These are phyloP conservation scores for Anticlea derivata DNA, from an alignment of 2,888 invertebrate species.

Conservation along the genomic window DNA sequence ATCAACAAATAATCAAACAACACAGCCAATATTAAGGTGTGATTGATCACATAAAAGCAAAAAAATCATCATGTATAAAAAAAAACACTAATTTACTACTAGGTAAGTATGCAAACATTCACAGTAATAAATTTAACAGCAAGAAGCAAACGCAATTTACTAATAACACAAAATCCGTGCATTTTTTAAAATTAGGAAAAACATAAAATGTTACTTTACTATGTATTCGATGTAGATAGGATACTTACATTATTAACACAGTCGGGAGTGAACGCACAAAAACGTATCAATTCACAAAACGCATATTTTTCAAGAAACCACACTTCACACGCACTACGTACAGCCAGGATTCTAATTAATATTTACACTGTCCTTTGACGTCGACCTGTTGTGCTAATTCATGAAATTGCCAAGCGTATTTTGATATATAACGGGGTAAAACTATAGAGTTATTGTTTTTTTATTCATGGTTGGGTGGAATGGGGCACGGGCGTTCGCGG, in stretches of 20 bases:
- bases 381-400: not conserved
- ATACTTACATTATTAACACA: conserved; percentile 1
- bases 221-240: too few species aligned
- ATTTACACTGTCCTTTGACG: not conserved
- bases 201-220: too few species aligned
- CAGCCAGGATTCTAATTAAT: not conserved
- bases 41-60: too few species aligned
- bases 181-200: too few species aligned
- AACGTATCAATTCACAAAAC: not conserved
- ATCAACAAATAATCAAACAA: too few species aligned
- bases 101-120: too few species aligned
- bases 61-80: too few species aligned
- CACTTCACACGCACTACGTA: conserved; percentile 10
- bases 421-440: not conserved
- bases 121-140: too few species aligned
- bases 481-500: conserved; percentile 16
- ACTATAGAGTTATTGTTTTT: conserved; percentile 29
- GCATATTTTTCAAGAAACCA: not conserved
- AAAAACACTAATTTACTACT: too few species aligned
- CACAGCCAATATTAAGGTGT: too few species aligned
- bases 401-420: not conserved
- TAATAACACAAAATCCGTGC: too few species aligned
- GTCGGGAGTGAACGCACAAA: not conserved
- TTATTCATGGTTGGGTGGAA: conserved; percentile 39
- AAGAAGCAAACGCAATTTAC: too few species aligned